phyloP scores from a whole-genome alignment of 2,888 invertebrate species.

The Chesias legatella region DNA sequence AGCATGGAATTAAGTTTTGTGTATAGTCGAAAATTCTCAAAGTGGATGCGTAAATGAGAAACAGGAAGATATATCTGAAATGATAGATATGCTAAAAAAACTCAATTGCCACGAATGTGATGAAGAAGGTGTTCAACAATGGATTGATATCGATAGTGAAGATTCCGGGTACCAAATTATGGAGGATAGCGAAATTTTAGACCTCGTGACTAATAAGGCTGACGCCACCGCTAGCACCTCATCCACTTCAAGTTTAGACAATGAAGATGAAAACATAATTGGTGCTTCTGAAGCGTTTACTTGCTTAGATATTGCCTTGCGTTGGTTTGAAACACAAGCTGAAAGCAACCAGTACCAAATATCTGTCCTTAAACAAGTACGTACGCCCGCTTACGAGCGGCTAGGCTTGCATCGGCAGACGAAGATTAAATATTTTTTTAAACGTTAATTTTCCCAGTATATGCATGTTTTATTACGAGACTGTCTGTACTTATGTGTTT shows the following conservation, averaged over 20 bases:
- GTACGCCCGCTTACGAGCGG: background rate
- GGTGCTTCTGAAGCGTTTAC: conserved; percentile 17
- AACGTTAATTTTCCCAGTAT: background rate
- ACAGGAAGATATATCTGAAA: conserved; percentile 25
- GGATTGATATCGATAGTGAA: conserved; percentile 24
- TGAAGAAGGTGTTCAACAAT: conserved; percentile 26
- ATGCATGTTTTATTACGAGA: background rate
- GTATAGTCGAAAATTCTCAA: conserved; percentile 5
- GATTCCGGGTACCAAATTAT: conserved; percentile 25
- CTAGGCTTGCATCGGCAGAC: no score
- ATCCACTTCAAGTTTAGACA: conserved; percentile 15
- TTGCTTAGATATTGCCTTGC: conserved; percentile 24
- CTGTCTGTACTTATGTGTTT: no score
- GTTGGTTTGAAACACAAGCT: conserved; percentile 27
- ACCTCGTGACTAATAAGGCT: no score
- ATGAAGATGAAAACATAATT: conserved; percentile 19
- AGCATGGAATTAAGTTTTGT: conserved; percentile 20
- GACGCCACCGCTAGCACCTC: conserved; percentile 12
- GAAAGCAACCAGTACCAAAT: conserved; percentile 25
- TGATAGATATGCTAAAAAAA: conserved; percentile 25
- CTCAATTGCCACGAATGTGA: conserved; percentile 27
- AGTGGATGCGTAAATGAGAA: conserved; percentile 24
- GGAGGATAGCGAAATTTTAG: conserved; percentile 23
- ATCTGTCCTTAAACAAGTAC: conserved; percentile 11
- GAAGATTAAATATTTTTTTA: no score